These are phyloP conservation scores for Pterostichus niger DNA, from an alignment of 2,888 invertebrate species.

Conservation along the genomic window DNA sequence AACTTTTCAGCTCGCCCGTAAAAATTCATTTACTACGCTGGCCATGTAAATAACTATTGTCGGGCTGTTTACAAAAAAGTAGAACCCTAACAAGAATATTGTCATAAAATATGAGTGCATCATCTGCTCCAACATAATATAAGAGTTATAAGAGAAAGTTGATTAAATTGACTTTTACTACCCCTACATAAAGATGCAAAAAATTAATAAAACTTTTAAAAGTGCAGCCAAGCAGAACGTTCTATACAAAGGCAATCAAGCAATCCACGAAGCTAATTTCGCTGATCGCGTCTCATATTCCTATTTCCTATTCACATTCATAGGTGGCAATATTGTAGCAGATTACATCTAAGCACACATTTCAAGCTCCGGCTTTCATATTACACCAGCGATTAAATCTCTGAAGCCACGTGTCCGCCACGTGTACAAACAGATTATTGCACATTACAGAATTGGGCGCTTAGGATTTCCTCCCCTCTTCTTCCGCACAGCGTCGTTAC, in stretches of 20 bases:
- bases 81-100: background rate
- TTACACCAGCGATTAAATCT: constrained; percentile 55
- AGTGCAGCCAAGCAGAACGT: too few relatives aligned
- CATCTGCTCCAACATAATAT: too few relatives aligned
- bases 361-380: constrained; percentile 37
- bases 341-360: constrained; percentile 45
- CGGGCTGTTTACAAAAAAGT: too few relatives aligned
- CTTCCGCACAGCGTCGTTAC: background rate
- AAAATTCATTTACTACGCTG: too few relatives aligned
- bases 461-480: background rate
- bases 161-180: background rate
- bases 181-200: background rate
- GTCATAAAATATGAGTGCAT: background rate
- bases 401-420: constrained; percentile 71
- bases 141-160: background rate
- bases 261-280: constrained; percentile 42
- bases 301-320: constrained; percentile 32
- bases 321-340: constrained; percentile 60
- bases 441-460: constrained; percentile 70
- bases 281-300: background rate
- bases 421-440: constrained; percentile 73
- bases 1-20: too few relatives aligned
- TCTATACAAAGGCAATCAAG: constrained; percentile 2
- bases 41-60: too few relatives aligned
- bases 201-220: constrained; percentile 7